Evolutionary conservation across 2,888 invertebrate genomes (phyloP).

Genomic region (Luperina testacea): DNA sequence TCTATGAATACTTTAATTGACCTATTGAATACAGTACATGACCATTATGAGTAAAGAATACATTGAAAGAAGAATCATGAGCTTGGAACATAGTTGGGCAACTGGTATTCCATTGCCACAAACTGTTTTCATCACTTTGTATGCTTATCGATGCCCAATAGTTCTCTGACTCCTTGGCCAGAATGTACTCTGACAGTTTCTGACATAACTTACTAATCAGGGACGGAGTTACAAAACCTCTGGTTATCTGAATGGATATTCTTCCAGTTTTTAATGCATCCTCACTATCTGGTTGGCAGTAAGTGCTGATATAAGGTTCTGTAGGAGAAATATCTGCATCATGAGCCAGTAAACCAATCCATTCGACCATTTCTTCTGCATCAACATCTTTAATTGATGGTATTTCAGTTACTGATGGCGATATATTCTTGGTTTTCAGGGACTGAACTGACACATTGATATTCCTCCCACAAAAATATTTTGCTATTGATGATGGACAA

Average conservation of each 20-base stretch:
- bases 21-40: conserved; percentile 77
- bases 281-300: conserved; percentile 78
- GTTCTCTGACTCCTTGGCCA: conserved; percentile 72
- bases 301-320: conserved; percentile 82
- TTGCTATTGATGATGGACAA: conserved; percentile 86
- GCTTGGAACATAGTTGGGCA: conserved; percentile 80
- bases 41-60: conserved; percentile 77
- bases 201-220: conserved; percentile 73
- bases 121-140: conserved; percentile 81
- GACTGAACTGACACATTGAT: conserved; percentile 72
- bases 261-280: conserved; percentile 76
- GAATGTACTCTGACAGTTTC: conserved; percentile 73
- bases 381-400: conserved; percentile 79
- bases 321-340: conserved; percentile 73
- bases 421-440: conserved; percentile 67
- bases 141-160: conserved; percentile 83
- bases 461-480: conserved; percentile 80
- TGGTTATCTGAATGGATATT: conserved; percentile 77
- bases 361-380: conserved; percentile 82
- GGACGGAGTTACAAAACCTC: conserved; percentile 79
- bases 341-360: conserved; percentile 83
- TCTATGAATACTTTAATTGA: conserved; percentile 84
- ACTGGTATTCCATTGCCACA: conserved; percentile 79
- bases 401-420: conserved; percentile 76
- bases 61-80: conserved; percentile 79